phyloP scores from a whole-genome alignment of 2,113 vertebrate species.

The Peromyscus californicus region DNA sequence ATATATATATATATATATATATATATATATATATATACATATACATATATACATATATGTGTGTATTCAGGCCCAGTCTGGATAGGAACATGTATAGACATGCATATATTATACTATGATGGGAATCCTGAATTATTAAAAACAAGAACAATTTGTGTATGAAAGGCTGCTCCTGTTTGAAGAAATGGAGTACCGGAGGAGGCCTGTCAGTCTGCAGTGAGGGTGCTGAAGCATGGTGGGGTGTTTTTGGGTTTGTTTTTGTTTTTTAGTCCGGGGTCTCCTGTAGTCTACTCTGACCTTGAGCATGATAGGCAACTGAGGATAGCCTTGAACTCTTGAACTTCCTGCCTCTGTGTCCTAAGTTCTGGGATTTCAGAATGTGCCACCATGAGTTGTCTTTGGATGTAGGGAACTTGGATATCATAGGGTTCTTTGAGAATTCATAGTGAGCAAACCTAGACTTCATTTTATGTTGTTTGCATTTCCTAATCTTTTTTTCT shows the following conservation, averaged over 20 bases:
- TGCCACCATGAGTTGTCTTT: not conserved
- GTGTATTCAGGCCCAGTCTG: not conserved
- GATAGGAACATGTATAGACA: not conserved
- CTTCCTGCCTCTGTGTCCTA: not conserved
- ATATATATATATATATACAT: not conserved
- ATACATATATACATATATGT: not conserved
- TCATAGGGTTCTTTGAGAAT: not conserved
- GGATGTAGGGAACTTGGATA: not conserved
- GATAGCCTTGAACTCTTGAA: not conserved
- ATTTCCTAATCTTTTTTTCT: not conserved
- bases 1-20: not conserved
- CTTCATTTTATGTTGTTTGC: not conserved
- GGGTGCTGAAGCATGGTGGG: not conserved
- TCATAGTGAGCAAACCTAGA: not conserved
- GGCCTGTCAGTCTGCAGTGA: fast-evolving
- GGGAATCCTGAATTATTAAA: not conserved
- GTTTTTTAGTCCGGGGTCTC: not conserved
- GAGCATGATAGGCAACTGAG: not conserved
- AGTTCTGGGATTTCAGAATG: not conserved
- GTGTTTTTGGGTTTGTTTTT: not conserved
- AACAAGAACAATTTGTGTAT: not conserved
- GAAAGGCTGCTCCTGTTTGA: not conserved
- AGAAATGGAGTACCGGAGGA: not conserved
- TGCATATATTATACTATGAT: not conserved
- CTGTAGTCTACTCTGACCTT: not conserved